Conservation (phyloP, 2,797 vertebrate genomes). For the Anguilla pacifica region DNA sequence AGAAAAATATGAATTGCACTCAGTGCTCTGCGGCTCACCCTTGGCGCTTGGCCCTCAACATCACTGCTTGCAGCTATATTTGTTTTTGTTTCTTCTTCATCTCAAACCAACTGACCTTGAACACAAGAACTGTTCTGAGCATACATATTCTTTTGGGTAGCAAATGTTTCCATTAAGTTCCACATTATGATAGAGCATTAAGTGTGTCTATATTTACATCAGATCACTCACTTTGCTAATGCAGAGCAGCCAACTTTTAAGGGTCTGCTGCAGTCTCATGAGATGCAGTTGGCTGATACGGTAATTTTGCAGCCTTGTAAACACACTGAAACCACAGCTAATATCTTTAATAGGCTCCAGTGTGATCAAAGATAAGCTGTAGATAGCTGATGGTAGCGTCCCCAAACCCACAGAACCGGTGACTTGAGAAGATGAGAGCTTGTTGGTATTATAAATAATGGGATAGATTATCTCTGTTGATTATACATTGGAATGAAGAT, state of each 20-base stretch:
- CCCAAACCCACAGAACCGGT: not conserved
- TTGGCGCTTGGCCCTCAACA: too few relatives aligned
- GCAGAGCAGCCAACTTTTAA: not conserved
- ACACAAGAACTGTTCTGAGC: not conserved
- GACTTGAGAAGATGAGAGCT: not conserved
- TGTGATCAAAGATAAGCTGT: constrained; percentile 12
- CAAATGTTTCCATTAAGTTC: not conserved
- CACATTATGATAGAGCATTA: not conserved
- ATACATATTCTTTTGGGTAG: not conserved
- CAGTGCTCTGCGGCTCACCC: not conserved
- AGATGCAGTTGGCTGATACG: not conserved
- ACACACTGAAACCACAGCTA: constrained; percentile 29
- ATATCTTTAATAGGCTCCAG: constrained; percentile 22
- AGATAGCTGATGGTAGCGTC: too few relatives aligned
- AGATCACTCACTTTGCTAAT: not conserved
- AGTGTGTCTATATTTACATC: not conserved
- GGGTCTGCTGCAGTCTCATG: not conserved
- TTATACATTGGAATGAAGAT: constrained; percentile 11
- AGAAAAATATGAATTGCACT: too few relatives aligned
- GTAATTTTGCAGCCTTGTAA: constrained; percentile 22
- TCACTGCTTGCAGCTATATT: too few relatives aligned
- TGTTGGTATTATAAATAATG: constrained; percentile 16
- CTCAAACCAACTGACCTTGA: constrained; percentile 26
- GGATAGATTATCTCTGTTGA: constrained; percentile 25
- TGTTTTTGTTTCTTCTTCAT: not conserved